phyloP scores from a whole-genome alignment of 2,797 vertebrate species.

The Ficedula albicollis region DNA sequence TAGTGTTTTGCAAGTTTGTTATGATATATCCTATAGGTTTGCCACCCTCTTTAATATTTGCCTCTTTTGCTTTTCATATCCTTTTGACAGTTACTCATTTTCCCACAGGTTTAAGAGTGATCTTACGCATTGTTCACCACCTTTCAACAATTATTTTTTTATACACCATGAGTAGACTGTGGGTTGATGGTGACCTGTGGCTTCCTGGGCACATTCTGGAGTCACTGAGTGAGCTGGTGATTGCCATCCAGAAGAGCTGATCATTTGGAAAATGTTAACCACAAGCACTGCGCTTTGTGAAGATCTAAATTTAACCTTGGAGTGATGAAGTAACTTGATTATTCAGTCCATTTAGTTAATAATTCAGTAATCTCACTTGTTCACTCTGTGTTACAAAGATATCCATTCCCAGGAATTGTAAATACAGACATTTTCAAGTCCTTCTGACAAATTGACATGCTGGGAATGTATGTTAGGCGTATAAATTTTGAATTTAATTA shows the following conservation, averaged over 20 bases:
- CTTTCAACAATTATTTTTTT: not conserved
- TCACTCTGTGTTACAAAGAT: not conserved
- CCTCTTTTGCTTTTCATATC: not conserved
- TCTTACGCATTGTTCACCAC: not conserved
- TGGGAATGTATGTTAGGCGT: not conserved
- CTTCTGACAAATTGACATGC: not conserved
- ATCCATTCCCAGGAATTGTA: not conserved
- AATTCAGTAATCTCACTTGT: not conserved
- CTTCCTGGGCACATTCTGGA: not conserved
- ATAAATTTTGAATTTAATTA: not conserved
- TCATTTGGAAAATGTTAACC: not conserved
- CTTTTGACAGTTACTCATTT: not conserved
- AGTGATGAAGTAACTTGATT: not conserved
- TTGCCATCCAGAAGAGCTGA: not conserved
- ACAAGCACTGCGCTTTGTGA: not conserved
- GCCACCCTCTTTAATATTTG: not conserved
- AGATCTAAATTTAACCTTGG: not conserved
- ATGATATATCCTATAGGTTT: not conserved
- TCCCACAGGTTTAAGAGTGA: not conserved
- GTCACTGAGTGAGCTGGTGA: not conserved
- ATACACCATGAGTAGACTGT: not conserved
- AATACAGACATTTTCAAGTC: not conserved
- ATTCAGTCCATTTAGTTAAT: not conserved
- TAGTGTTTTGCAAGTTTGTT: not conserved
- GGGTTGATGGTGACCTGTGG: not conserved